phyloP scores from a whole-genome alignment of 2,888 invertebrate genomes.

The Strigamia maritima region DNA sequence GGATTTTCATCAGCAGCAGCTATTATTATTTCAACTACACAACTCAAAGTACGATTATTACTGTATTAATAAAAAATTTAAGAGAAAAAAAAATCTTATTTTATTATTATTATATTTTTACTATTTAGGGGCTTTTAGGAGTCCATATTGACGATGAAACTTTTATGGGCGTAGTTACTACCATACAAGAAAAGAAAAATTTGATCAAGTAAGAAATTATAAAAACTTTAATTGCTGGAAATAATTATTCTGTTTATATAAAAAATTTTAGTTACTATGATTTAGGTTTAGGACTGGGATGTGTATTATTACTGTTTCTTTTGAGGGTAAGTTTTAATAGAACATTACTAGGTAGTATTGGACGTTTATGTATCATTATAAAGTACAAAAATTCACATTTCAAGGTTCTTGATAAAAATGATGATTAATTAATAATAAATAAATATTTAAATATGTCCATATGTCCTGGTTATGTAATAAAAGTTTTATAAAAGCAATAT shows the following conservation, averaged over 20 bases:
- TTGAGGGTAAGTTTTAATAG: not conserved
- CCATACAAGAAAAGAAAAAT: not conserved
- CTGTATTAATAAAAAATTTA: not conserved
- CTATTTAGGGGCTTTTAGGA: not conserved
- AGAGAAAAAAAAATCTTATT: not conserved
- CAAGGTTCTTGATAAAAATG: no score
- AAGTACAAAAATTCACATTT: not conserved
- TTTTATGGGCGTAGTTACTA: not conserved
- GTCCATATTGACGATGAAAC: not conserved
- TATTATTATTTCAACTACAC: constrained; percentile 74
- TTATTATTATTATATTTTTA: not conserved
- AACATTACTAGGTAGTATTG: no score
- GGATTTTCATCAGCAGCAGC: constrained; percentile 85
- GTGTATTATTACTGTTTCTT: not conserved
- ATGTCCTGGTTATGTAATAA: no score
- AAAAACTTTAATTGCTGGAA: no score
- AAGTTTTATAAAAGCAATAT: no score
- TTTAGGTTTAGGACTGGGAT: not conserved
- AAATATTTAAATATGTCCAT: no score
- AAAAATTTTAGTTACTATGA: not conserved
- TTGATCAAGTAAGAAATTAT: not conserved
- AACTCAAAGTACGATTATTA: constrained; percentile 51
- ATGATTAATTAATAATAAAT: no score
- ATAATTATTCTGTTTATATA: no score
- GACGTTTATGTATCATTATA: no score